Conservation (phyloP, 2,888 invertebrate species). For the Geophilus truncorum region DNA sequence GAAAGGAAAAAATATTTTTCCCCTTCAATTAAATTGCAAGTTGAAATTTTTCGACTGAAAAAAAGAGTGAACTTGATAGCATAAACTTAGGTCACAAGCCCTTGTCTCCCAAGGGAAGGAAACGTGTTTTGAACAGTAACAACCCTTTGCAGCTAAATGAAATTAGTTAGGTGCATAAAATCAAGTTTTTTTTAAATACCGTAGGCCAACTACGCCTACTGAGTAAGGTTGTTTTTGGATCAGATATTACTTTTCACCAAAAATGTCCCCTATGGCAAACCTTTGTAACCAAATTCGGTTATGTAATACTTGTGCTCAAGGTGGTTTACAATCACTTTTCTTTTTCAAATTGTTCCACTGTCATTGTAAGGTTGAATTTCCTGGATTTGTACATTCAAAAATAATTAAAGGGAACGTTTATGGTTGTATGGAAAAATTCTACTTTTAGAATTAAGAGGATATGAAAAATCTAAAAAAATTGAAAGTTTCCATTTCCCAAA, state of each 20-base stretch:
- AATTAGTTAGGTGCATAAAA: background rate
- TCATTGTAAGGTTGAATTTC: too few species aligned
- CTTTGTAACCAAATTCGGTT: background rate
- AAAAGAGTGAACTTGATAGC: constrained; percentile 18
- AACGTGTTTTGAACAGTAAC: constrained; percentile 16
- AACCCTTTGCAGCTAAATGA: background rate
- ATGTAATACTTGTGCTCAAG: background rate
- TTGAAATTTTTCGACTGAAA: background rate
- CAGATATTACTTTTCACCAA: background rate
- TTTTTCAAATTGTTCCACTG: too few species aligned
- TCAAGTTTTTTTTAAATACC: background rate
- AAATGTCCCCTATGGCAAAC: background rate
- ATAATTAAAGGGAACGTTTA: too few species aligned
- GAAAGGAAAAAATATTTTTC: background rate
- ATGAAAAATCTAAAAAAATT: too few species aligned
- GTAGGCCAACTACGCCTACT: background rate
- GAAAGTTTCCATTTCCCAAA: too few species aligned
- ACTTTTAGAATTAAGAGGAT: too few species aligned
- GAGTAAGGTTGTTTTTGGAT: background rate
- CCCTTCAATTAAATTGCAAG: background rate
- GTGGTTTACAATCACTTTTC: too few species aligned
- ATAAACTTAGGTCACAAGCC: background rate
- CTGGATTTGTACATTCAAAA: too few species aligned
- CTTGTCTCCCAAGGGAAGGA: constrained; percentile 15
- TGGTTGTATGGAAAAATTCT: too few species aligned